Percentiles rank a stretch among this genome's conserved stretches.
Conservation (phyloP, 2,113 vertebrate genomes). For the Ctenomys sociabilis region DNA sequence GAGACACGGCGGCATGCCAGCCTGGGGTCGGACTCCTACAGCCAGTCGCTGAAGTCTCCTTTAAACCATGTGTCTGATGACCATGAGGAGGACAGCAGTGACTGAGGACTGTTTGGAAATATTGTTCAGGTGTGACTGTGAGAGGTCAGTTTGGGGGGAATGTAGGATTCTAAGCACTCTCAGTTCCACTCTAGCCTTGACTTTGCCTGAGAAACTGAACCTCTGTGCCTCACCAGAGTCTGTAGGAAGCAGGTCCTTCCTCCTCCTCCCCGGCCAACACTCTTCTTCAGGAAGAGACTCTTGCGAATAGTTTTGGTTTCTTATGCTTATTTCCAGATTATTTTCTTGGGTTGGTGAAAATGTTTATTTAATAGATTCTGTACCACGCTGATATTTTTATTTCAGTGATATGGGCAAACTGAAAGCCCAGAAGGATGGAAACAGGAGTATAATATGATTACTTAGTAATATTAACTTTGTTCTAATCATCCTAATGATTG, state of each 20-base stretch:
- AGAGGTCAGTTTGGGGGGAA: conserved; percentile 82
- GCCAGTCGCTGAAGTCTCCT: conserved; percentile 87
- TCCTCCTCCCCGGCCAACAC: neutral
- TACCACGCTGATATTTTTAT: conserved; percentile 61
- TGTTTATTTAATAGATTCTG: conserved; percentile 80
- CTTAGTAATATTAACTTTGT: conserved; percentile 66
- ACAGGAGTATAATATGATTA: conserved; percentile 67
- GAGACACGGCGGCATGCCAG: conserved; percentile 87
- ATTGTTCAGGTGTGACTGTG: conserved; percentile 78
- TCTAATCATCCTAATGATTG: conserved; percentile 53
- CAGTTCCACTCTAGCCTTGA: conserved; percentile 79
- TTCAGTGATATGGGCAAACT: conserved; percentile 62
- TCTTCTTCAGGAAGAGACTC: conserved; percentile 87
- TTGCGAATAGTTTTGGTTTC: conserved; percentile 81
- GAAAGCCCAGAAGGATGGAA: conserved; percentile 62
- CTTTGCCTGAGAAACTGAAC: too few species aligned
- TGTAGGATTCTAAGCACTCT: conserved; percentile 69
- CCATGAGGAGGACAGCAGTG: conserved; percentile 98
- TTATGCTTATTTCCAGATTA: conserved; percentile 80
- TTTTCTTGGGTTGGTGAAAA: conserved; percentile 75
- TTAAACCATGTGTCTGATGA: conserved; percentile 94
- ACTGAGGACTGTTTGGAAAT: conserved; percentile 86
- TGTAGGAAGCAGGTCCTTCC: conserved; percentile 70
- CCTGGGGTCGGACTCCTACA: conserved; percentile 90
- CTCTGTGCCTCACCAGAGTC: too few species aligned